phyloP scores from a whole-genome alignment of 2,888 invertebrate genomes.

The Acanthoscelides obtectus region DNA sequence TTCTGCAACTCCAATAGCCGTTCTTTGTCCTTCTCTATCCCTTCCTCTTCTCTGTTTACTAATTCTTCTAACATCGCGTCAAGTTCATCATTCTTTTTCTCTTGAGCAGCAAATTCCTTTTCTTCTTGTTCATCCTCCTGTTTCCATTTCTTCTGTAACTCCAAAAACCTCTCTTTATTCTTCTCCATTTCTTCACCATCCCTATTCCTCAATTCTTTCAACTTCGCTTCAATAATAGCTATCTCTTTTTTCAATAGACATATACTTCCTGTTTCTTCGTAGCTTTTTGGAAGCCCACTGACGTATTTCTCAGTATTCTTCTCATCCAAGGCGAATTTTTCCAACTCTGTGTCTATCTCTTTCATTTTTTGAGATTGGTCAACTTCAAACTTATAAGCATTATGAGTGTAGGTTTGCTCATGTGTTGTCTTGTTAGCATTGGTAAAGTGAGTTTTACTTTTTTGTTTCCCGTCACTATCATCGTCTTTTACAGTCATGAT shows the following conservation, averaged over 20 bases:
- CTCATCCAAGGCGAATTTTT: conserved; percentile 19
- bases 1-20: background rate
- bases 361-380: conserved; percentile 11
- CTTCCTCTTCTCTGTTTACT: background rate
- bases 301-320: conserved; percentile 12
- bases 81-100: too few species aligned
- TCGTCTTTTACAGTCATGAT: conserved; percentile 9
- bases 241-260: background rate
- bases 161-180: background rate
- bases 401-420: conserved; percentile 5
- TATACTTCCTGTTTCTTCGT: background rate
- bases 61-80: background rate
- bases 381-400: conserved; percentile 13
- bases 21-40: background rate
- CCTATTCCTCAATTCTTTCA: background rate
- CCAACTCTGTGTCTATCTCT: conserved; percentile 17
- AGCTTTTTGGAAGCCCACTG: background rate
- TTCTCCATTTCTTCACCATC: background rate
- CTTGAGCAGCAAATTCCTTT: too few species aligned
- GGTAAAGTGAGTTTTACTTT: background rate
- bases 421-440: background rate
- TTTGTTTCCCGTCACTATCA: conserved; percentile 2
- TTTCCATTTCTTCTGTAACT: background rate
- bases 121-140: background rate
- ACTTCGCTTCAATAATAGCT: background rate